phyloP scores from a whole-genome alignment of 2,113 vertebrate genomes.

The Felis chaus region DNA sequence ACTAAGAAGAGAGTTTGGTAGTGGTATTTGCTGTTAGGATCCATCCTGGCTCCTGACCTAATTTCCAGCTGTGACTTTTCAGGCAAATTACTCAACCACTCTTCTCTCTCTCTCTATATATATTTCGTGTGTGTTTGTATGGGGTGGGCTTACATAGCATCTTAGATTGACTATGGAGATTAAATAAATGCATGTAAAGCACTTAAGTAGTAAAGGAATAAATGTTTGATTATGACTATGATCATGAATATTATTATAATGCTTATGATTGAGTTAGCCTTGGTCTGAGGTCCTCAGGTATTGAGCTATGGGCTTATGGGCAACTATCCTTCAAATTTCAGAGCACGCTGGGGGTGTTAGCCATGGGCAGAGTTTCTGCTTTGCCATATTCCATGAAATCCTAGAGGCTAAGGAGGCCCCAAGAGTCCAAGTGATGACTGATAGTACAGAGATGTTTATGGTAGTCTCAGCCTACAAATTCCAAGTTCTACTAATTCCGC shows the following conservation, averaged over 20 bases:
- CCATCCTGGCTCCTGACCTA: neutral
- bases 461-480: neutral
- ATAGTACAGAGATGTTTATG: neutral
- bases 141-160: neutral
- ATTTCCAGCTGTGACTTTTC: neutral
- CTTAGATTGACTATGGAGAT: neutral
- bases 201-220: neutral
- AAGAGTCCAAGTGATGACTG: neutral
- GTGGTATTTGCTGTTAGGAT: neutral
- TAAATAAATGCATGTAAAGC: neutral
- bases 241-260: neutral
- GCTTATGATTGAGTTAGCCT: neutral
- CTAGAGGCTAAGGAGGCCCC: neutral
- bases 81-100: neutral
- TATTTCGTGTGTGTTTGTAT: no score
- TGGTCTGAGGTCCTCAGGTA: neutral
- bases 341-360: neutral
- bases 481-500: neutral
- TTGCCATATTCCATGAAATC: neutral
- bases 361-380: neutral
- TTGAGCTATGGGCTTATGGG: neutral
- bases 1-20: neutral
- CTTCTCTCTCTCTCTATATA: neutral
- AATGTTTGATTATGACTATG: neutral
- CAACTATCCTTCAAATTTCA: neutral